phyloP scores from a whole-genome alignment of 2,113 vertebrate genomes.

The Paedocypris sp. region DNA sequence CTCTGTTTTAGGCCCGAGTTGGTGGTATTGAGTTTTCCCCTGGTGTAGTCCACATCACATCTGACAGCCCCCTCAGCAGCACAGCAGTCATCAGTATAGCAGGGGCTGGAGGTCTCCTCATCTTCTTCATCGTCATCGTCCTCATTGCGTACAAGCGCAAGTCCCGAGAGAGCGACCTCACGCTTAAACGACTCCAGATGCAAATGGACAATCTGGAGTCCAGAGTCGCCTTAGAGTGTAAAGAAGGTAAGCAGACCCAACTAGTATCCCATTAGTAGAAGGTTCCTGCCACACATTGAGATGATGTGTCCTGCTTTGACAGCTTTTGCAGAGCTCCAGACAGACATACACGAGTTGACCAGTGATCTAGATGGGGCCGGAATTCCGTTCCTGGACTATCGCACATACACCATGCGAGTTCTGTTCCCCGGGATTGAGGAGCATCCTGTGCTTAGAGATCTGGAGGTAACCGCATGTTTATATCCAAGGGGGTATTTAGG shows the following conservation, averaged over 20 bases:
- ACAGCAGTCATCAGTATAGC: conserved; percentile 94
- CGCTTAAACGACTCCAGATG: conserved; percentile 94
- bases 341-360: conserved; percentile 92
- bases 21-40: conserved; percentile 93
- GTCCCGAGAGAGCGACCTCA: conserved; percentile 91
- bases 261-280: no score
- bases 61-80: conserved; percentile 91
- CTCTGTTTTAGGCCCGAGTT: conserved; percentile 72
- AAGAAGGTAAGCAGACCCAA: conserved; percentile 74
- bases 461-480: conserved; percentile 69
- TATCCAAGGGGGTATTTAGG: not conserved
- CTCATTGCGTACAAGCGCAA: conserved; percentile 97
- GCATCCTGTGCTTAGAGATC: conserved; percentile 86
- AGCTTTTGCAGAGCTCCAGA: conserved; percentile 97
- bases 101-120: conserved; percentile 81
- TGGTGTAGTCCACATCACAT: conserved; percentile 90
- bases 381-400: conserved; percentile 92
- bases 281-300: no score
- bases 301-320: conserved; percentile 25
- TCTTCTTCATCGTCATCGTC: conserved; percentile 91
- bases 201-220: conserved; percentile 99
- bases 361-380: conserved; percentile 90
- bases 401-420: conserved; percentile 94
- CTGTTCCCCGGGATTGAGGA: conserved; percentile 96
- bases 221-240: conserved; percentile 94